Conservation (phyloP, 2,113 vertebrate species). For the Athene cunicularia region DNA sequence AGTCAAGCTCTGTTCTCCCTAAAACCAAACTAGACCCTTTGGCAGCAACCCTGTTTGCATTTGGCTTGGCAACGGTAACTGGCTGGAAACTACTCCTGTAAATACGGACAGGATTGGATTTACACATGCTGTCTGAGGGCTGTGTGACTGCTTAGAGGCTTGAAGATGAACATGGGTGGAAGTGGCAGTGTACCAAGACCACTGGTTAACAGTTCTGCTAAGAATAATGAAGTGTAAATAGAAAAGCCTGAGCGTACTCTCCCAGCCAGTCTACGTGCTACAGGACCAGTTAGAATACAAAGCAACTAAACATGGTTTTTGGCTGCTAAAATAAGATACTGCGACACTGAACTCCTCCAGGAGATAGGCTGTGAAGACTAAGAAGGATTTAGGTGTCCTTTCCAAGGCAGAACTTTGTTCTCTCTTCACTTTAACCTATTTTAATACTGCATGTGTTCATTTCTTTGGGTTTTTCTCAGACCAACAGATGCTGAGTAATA, state of each 20-base stretch:
- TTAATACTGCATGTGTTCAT: neutral
- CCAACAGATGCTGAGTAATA: slow-evolving; percentile 82
- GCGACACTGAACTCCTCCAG: neutral
- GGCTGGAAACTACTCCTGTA: neutral
- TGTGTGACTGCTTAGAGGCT: neutral
- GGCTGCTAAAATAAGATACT: neutral
- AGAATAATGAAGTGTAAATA: neutral
- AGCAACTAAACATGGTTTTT: neutral
- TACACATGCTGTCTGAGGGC: accelerated
- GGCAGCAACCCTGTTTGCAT: neutral
- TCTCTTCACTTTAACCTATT: neutral
- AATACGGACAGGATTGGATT: neutral
- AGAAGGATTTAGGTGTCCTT: neutral
- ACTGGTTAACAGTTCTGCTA: neutral
- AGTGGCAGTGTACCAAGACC: neutral
- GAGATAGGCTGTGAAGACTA: neutral
- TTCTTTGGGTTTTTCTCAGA: slow-evolving; percentile 70
- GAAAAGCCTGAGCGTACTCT: neutral
- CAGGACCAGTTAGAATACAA: neutral
- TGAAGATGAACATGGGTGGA: neutral
- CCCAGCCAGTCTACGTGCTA: neutral
- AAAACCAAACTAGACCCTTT: neutral
- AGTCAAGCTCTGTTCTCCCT: neutral
- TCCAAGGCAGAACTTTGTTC: neutral
- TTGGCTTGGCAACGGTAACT: neutral